These are phyloP conservation scores for Platycheirus rosarum DNA, from an alignment of 2,888 invertebrate species.

Conservation along the genomic window DNA sequence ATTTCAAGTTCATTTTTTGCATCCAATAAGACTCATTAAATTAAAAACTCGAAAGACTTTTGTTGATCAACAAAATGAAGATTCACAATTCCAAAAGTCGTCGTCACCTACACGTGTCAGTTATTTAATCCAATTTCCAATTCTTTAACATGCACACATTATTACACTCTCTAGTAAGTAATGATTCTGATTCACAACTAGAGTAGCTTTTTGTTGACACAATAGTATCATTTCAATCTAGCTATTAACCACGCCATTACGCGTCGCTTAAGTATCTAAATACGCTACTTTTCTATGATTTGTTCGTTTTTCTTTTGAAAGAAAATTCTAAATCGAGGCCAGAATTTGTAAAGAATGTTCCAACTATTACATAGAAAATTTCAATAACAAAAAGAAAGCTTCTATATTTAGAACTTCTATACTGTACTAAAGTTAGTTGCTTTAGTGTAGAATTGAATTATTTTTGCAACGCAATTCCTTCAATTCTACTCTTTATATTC, in stretches of 20 bases:
- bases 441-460: constrained; percentile 27
- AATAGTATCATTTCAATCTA: background rate
- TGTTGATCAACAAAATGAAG: constrained; percentile 3
- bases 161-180: background rate
- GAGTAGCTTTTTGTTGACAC: background rate
- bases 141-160: background rate
- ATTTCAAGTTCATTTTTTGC: too few species aligned
- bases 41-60: background rate
- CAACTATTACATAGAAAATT: background rate
- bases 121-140: too few species aligned
- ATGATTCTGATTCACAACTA: background rate
- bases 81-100: background rate
- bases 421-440: background rate
- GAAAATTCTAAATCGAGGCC: background rate
- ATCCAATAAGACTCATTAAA: too few species aligned
- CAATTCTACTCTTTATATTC: constrained; percentile 16
- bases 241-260: background rate
- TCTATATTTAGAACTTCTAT: constrained; percentile 15
- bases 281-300: background rate
- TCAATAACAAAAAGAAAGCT: background rate
- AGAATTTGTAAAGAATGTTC: background rate
- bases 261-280: background rate
- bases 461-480: constrained; percentile 46
- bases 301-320: background rate
- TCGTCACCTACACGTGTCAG: background rate